phyloP scores from a whole-genome alignment of 2,113 vertebrate genomes.

The Salvelinus namaycush region DNA sequence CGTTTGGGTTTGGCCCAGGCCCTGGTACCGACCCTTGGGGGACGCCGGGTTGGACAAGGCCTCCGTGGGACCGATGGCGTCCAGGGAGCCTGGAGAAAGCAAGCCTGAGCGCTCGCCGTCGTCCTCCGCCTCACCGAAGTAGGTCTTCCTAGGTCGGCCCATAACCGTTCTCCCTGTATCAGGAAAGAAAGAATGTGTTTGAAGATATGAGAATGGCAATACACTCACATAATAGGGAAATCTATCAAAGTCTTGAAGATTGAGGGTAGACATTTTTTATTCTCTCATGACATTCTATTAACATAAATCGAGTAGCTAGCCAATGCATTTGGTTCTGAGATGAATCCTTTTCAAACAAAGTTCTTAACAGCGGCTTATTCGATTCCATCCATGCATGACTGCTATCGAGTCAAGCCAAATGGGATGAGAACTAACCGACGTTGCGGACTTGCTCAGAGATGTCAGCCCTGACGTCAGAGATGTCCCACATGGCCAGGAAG shows the following conservation, averaged over 20 bases:
- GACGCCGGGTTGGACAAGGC: constrained; percentile 81
- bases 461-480: constrained; percentile 93
- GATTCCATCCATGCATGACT: no score
- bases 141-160: constrained; percentile 88
- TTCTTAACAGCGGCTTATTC: not conserved
- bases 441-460: constrained; percentile 97
- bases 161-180: constrained; percentile 88
- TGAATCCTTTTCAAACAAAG: not conserved
- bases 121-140: constrained; percentile 83
- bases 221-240: no score
- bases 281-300: no score
- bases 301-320: no score
- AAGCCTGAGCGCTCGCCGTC: constrained; percentile 91
- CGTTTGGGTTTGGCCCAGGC: constrained; percentile 86
- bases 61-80: constrained; percentile 73
- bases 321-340: no score
- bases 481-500: constrained; percentile 98
- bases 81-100: constrained; percentile 85
- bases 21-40: constrained; percentile 88
- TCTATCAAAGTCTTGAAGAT: no score
- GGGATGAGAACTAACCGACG: constrained; percentile 81
- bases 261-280: no score
- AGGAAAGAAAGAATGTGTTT: constrained; percentile 13
- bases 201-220: not conserved
- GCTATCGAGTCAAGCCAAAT: not conserved